These are phyloP conservation scores for Malurus melanocephalus DNA, from an alignment of 2,113 vertebrate genomes.

Conservation along the genomic window DNA sequence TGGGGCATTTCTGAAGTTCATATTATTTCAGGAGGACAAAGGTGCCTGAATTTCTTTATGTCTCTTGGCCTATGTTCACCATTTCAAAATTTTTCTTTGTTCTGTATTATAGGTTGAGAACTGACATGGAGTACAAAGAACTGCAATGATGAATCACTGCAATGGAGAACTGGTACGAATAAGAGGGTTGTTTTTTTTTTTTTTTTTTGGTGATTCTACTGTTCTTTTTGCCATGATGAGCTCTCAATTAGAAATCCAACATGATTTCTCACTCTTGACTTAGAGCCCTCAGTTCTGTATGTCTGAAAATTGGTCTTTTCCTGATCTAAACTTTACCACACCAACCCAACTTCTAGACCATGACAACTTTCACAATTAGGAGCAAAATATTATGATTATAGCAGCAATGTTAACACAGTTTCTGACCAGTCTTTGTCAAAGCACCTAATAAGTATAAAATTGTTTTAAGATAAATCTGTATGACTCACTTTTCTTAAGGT, in stretches of 20 bases:
- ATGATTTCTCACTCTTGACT: not conserved
- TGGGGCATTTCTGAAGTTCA: not conserved
- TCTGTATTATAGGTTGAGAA: not conserved
- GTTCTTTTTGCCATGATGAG: not conserved
- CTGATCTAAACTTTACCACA: not conserved
- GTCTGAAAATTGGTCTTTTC: not conserved
- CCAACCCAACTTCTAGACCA: not conserved
- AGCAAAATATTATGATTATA: not conserved
- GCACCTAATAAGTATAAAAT: not conserved
- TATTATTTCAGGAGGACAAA: not conserved
- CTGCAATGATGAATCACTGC: slow-evolving; percentile 3
- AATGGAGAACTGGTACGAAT: not conserved
- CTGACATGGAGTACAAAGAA: not conserved
- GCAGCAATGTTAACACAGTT: not conserved
- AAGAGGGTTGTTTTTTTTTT: not conserved
- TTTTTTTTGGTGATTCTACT: not conserved
- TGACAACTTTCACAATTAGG: not conserved
- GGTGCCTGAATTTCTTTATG: not conserved
- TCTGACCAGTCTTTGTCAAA: not conserved
- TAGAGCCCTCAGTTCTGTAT: not conserved
- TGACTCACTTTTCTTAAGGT: not conserved
- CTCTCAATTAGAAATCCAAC: not conserved
- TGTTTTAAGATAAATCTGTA: not conserved
- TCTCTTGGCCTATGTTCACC: not conserved
- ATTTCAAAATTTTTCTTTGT: not conserved